A percentile compares a stretch with the other conserved stretches of the same genome.
phyloP scores from a whole-genome alignment of 2,888 invertebrate species.

The Tipula confusa region DNA sequence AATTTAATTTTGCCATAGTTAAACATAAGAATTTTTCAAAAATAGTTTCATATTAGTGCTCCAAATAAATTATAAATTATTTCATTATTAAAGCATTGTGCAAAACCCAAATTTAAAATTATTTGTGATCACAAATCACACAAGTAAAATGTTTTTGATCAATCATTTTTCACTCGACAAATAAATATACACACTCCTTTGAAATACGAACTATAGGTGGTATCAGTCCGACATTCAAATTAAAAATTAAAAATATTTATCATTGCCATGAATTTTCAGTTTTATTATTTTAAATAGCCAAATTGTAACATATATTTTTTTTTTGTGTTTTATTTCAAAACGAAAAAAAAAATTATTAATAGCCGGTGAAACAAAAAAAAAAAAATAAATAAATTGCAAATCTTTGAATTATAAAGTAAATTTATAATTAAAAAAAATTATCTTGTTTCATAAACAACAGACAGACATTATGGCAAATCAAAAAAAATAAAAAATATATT shows the following conservation, averaged over 20 bases:
- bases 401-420: constrained; percentile 20
- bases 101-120: too few relatives aligned
- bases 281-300: background rate
- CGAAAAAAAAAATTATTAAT: background rate
- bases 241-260: background rate
- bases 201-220: background rate
- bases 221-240: background rate
- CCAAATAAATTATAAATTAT: too few relatives aligned
- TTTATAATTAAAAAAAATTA: background rate
- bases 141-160: too few relatives aligned
- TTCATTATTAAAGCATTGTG: too few relatives aligned
- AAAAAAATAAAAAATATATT: background rate
- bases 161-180: too few relatives aligned
- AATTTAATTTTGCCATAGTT: too few relatives aligned
- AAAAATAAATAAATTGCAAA: background rate
- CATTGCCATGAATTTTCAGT: background rate
- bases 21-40: too few relatives aligned
- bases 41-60: too few relatives aligned
- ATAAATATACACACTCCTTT: background rate
- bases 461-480: background rate
- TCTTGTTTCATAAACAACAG: background rate
- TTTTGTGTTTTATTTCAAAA: background rate
- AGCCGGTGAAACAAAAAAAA: too few relatives aligned
- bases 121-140: too few relatives aligned
- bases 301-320: background rate